Evolutionary conservation across 2,797 vertebrate genomes (phyloP), one percentile per base, ranked within the genome.

Genomic region (Thunnus albacares): DNA sequence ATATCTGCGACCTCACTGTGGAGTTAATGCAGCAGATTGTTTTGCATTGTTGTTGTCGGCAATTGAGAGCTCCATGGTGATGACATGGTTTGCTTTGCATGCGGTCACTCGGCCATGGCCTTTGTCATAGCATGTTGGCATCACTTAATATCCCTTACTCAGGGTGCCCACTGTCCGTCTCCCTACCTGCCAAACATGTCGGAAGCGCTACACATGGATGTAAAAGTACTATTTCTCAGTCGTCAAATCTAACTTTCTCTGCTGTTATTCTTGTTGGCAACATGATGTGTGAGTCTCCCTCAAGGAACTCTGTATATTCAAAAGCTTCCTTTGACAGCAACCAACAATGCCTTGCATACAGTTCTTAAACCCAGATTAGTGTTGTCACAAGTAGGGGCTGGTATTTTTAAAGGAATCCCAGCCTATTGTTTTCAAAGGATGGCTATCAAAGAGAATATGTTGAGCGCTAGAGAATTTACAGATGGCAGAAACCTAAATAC

Each of bases 391-490:
- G 47, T 22, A 70, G 52, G 20, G 57, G 67, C 33, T 26, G 22
- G 41, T 22, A 5, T 53, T 89, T 87, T 70, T 58, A 62, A 79
- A 75, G 71, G 33, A 66, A 75, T 76, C 64, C 62, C 51, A 49
- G 81, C 47, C 56, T 62, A 43, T 87, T 85, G 75, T 87, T 84
- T 75, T 68, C 74, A 87, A 75, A 83, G 74, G 64, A 78, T 11
- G 38, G 53, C 71, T 78, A 86, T 90, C 85, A 87, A 91, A 91
- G 77, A 55, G 35, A 83, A 84, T 53, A 61, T 78, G 82, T 79
- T 85, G 61, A 69, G 71, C 59, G 43, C 52, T 62, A 67, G 73
- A 83, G 15, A 72, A 80, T 86, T 74, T 88, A 78, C 87, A 89
- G 82, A 88, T 85, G 80, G 85, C 81, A 82, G 70, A 51, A 77